Evolutionary conservation across 2,888 invertebrate species (phyloP).

Genomic region (Dynastes grantii): DNA sequence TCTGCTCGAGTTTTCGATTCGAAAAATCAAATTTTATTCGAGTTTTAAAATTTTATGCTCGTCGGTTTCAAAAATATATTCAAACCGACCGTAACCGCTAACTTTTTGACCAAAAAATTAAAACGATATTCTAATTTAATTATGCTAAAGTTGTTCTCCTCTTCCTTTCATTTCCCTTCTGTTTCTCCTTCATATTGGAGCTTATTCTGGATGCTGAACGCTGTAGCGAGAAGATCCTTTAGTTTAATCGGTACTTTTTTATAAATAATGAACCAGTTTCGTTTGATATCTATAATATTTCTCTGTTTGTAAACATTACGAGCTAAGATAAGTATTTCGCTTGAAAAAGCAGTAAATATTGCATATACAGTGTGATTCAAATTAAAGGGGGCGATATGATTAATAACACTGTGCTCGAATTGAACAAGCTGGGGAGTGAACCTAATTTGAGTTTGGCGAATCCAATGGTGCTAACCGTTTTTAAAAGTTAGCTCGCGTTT

Average conservation of each 20-base stretch:
- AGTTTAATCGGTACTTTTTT: conserved; percentile 2
- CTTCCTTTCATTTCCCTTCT: not conserved
- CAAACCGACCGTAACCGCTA: not conserved
- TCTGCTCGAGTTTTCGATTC: not conserved
- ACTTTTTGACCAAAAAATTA: conserved; percentile 37
- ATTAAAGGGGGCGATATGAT: no score
- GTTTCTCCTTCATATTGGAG: not conserved
- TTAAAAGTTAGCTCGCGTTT: no score
- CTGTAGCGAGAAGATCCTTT: conserved; percentile 16
- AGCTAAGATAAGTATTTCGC: no score
- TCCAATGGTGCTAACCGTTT: no score
- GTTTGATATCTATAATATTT: not conserved
- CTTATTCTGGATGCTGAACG: not conserved
- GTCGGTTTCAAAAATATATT: conserved; percentile 20
- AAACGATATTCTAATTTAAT: conserved; percentile 29
- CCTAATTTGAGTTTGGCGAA: no score
- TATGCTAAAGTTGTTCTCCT: conserved; percentile 20
- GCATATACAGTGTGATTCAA: no score
- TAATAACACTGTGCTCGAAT: no score
- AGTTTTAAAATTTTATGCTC: conserved; percentile 28
- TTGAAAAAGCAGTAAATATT: no score
- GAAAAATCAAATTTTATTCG: conserved; percentile 32
- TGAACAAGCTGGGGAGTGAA: no score
- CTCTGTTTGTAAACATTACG: not conserved
- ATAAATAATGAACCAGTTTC: conserved; percentile 21